These are phyloP conservation scores for Pachliopta kotzebuea DNA, from an alignment of 2,888 invertebrate species.

Conservation along the genomic window DNA sequence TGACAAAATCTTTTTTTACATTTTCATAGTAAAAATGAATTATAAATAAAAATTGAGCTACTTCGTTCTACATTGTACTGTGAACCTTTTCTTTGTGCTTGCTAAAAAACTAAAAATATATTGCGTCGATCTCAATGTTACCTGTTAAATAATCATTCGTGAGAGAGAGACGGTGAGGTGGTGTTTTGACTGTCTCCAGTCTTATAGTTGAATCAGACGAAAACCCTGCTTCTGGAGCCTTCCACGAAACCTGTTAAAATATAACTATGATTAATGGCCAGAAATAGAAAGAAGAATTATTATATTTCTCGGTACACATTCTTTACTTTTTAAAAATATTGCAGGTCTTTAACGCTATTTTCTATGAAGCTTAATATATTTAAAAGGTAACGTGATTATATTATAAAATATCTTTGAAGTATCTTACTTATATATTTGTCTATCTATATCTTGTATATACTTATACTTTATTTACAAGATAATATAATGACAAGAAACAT, in stretches of 20 bases:
- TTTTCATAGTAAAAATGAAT: too few relatives aligned
- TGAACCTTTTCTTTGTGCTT: background rate
- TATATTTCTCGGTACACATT: background rate
- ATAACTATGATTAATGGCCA: background rate
- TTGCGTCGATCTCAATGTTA: slow-evolving; percentile 34
- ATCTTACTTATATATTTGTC: too few relatives aligned
- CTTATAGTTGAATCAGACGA: slow-evolving; percentile 66
- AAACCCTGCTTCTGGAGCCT: slow-evolving; percentile 69
- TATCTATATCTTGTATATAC: too few relatives aligned
- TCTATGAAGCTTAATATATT: background rate
- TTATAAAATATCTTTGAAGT: too few relatives aligned
- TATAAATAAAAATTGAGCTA: too few relatives aligned
- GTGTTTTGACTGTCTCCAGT: slow-evolving; percentile 57
- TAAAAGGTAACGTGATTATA: too few relatives aligned
- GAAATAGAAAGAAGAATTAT: background rate
- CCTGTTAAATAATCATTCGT: slow-evolving; percentile 79
- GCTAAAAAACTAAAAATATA: background rate
- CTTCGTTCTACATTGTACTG: background rate
- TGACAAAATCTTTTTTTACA: too few relatives aligned
- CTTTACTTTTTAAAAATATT: too few relatives aligned
- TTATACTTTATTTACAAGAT: too few relatives aligned
- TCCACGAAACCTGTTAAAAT: slow-evolving; percentile 69
- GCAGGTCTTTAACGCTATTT: too few relatives aligned
- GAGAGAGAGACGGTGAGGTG: slow-evolving; percentile 71
- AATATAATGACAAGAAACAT: too few relatives aligned